Conservation (phyloP, 2,797 vertebrate genomes). For the Meriones psammophilus region DNA sequence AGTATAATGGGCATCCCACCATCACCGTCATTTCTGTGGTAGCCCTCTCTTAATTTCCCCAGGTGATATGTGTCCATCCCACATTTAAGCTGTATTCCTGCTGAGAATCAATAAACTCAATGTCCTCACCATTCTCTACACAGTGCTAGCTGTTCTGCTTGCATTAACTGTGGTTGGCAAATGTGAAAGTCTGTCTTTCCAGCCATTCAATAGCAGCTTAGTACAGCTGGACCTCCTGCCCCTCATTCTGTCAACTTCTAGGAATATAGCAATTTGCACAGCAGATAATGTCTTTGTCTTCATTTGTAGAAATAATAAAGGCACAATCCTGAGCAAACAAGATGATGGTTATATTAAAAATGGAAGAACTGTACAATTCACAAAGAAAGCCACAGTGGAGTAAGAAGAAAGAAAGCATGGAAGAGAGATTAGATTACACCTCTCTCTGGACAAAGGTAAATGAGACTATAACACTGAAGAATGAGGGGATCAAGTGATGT, state of each 20-base stretch:
- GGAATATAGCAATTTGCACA: neutral
- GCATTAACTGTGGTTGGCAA: neutral
- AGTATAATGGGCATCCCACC: too few species aligned
- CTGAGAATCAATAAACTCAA: neutral
- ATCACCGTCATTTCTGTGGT: neutral
- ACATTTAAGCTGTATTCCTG: neutral
- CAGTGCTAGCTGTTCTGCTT: neutral
- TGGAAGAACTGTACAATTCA: neutral
- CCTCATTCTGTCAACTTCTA: neutral
- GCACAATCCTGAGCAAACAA: neutral
- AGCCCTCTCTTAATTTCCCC: neutral
- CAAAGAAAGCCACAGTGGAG: neutral
- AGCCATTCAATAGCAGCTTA: conserved; percentile 39
- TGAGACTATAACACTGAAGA: neutral
- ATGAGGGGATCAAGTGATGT: neutral
- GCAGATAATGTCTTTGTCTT: neutral
- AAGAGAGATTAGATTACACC: neutral
- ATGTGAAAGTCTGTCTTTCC: neutral
- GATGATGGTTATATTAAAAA: neutral
- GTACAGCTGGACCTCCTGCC: neutral
- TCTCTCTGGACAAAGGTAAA: neutral
- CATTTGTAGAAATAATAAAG: neutral
- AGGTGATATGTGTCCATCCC: neutral
- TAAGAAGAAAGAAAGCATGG: neutral
- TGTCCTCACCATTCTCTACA: neutral